These are phyloP conservation scores for Neotragus pygmaeus DNA, from an alignment of 2,113 vertebrate species.

Conservation along the genomic window DNA sequence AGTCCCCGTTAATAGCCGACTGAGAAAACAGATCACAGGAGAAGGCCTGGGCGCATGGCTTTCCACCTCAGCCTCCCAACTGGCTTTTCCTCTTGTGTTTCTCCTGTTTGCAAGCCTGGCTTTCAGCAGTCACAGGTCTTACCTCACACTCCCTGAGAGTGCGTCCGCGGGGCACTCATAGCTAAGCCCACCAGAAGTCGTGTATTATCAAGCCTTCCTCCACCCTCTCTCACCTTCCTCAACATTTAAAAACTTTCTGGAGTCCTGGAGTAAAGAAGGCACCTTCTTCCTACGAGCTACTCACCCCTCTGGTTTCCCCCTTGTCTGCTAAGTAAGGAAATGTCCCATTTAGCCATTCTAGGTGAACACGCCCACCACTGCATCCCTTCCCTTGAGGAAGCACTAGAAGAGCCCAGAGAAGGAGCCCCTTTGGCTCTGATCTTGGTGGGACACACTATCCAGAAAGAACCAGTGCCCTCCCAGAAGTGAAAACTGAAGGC, in stretches of 20 bases:
- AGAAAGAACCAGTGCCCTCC: background rate
- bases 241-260: background rate
- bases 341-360: background rate
- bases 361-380: background rate
- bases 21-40: constrained; percentile 47
- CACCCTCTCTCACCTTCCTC: background rate
- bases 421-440: background rate
- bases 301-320: background rate
- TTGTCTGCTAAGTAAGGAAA: background rate
- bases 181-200: background rate
- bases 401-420: background rate
- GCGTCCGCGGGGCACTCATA: background rate
- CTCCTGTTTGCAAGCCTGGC: constrained; percentile 7
- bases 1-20: constrained; percentile 61
- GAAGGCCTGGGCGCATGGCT: background rate
- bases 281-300: background rate
- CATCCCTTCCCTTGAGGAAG: background rate
- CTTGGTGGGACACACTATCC: background rate
- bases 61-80: background rate
- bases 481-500: background rate
- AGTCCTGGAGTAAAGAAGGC: background rate
- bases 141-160: background rate
- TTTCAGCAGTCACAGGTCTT: background rate
- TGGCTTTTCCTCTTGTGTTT: background rate
- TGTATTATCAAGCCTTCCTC: background rate